Percentiles rank a stretch among this genome's conserved stretches.
Evolutionary conservation across 2,888 invertebrate species (phyloP).

Genomic region (Drosophila falleni): DNA sequence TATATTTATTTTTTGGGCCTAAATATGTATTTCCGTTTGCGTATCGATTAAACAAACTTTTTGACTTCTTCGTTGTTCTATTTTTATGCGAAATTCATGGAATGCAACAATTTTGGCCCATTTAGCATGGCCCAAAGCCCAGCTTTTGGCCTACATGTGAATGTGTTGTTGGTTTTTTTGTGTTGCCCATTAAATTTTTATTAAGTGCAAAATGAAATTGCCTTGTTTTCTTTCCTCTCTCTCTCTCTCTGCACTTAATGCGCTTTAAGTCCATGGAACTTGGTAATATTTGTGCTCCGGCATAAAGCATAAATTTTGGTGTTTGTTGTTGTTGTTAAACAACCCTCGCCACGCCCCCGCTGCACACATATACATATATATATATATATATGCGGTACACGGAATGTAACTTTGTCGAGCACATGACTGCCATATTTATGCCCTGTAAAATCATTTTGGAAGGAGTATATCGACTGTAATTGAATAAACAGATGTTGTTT

Average conservation of each 20-base stretch:
- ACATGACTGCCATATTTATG: constrained; percentile 10
- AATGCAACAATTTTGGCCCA: constrained; percentile 44
- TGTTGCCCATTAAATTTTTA: constrained; percentile 71
- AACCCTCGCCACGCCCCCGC: constrained; percentile 13
- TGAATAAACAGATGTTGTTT: not conserved
- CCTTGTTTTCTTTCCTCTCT: constrained; percentile 41
- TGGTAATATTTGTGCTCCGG: constrained; percentile 61
- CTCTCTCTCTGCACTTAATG: constrained; percentile 45
- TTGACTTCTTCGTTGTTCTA: not conserved
- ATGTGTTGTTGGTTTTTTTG: constrained; percentile 1
- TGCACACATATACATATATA: constrained; percentile 5
- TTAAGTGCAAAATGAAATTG: constrained; percentile 78
- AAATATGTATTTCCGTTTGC: constrained; percentile 10
- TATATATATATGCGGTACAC: not conserved
- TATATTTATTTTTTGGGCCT: not conserved
- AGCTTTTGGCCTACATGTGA: constrained; percentile 39
- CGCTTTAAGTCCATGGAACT: constrained; percentile 61
- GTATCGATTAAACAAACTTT: constrained; percentile 47
- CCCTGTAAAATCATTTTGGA: not conserved
- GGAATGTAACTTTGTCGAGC: constrained; percentile 11
- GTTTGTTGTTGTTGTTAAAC: constrained; percentile 38
- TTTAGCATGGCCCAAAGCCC: constrained; percentile 34
- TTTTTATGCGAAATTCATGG: constrained; percentile 26
- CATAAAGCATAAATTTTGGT: constrained; percentile 69
- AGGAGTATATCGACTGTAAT: not conserved